phyloP scores from a whole-genome alignment of 2,888 invertebrate genomes.

The Abscondita cerata region DNA sequence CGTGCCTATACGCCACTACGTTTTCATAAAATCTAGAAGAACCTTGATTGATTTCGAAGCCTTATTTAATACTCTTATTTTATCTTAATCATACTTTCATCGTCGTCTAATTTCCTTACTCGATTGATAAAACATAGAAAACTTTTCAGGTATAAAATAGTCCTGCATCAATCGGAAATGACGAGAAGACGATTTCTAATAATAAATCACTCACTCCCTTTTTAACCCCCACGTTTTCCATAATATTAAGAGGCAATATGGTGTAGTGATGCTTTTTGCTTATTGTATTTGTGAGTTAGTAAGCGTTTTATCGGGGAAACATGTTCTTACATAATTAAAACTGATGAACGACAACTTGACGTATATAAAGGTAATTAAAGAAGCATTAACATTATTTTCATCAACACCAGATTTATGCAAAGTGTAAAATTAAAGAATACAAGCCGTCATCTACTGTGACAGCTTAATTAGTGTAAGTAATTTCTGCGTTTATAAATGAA shows the following conservation, averaged over 20 bases:
- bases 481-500: slow-evolving; percentile 13
- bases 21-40: slow-evolving; percentile 13
- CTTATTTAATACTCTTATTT: slow-evolving; percentile 9
- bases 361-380: slow-evolving; percentile 20
- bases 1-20: background rate
- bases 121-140: slow-evolving; percentile 16
- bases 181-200: slow-evolving; percentile 48
- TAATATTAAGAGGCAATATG: slow-evolving; percentile 12
- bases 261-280: slow-evolving; percentile 2
- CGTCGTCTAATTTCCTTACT: slow-evolving; percentile 23
- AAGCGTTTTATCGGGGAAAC: background rate
- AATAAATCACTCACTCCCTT: slow-evolving; percentile 49
- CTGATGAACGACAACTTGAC: slow-evolving; percentile 11
- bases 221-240: slow-evolving; percentile 11
- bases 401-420: slow-evolving; percentile 9
- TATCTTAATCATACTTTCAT: slow-evolving; percentile 12
- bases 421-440: slow-evolving; percentile 4
- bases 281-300: slow-evolving; percentile 18
- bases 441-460: slow-evolving; percentile 17
- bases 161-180: slow-evolving; percentile 51
- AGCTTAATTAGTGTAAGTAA: slow-evolving; percentile 20
- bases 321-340: slow-evolving; percentile 14
- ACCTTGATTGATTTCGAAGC: background rate
- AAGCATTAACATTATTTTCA: slow-evolving; percentile 19
- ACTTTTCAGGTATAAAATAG: slow-evolving; percentile 38